A percentile compares a stretch with the other conserved stretches of the same genome.
Conservation (phyloP, 2,888 invertebrate genomes). For the Cheilosia vulpina region DNA sequence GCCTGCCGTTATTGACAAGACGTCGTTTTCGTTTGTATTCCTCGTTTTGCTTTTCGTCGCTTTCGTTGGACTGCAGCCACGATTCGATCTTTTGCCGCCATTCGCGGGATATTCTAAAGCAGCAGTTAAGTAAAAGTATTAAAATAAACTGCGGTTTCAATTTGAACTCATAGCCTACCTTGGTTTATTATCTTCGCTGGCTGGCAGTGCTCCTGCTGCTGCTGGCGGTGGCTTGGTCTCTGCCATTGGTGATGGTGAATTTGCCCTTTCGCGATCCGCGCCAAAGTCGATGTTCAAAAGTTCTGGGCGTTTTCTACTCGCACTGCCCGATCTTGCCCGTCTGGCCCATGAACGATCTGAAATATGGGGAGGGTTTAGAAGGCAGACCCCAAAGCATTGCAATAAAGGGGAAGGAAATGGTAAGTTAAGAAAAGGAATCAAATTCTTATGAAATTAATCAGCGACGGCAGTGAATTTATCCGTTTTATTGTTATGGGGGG, state of each 20-base stretch:
- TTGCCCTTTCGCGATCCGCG: slow-evolving; percentile 89
- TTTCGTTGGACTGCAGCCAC: slow-evolving; percentile 94
- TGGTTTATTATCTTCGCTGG: slow-evolving; percentile 85
- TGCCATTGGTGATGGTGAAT: slow-evolving; percentile 87
- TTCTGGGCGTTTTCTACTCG: slow-evolving; percentile 91
- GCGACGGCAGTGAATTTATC: too few species aligned
- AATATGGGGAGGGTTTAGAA: slow-evolving; percentile 1
- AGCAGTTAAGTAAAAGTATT: background rate
- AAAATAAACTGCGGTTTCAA: background rate
- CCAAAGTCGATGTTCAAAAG: slow-evolving; percentile 89
- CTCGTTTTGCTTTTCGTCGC: slow-evolving; percentile 89
- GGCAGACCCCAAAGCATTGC: background rate
- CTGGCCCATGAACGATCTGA: slow-evolving; percentile 95
- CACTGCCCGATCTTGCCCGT: slow-evolving; percentile 88
- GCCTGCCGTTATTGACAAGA: slow-evolving; percentile 87
- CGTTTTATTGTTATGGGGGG: too few species aligned
- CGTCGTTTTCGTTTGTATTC: slow-evolving; percentile 88
- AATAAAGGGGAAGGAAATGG: background rate
- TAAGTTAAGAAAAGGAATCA: background rate
- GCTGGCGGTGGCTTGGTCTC: slow-evolving; percentile 78
- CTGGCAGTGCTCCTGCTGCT: slow-evolving; percentile 77
- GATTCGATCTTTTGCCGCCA: slow-evolving; percentile 96
- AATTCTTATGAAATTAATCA: too few species aligned
- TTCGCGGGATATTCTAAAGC: slow-evolving; percentile 86
- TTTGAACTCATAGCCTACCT: slow-evolving; percentile 82